Percentiles rank a stretch among this genome's conserved stretches.
Evolutionary conservation across 2,113 vertebrate species (phyloP).

Genomic region (Bettongia penicillata): DNA sequence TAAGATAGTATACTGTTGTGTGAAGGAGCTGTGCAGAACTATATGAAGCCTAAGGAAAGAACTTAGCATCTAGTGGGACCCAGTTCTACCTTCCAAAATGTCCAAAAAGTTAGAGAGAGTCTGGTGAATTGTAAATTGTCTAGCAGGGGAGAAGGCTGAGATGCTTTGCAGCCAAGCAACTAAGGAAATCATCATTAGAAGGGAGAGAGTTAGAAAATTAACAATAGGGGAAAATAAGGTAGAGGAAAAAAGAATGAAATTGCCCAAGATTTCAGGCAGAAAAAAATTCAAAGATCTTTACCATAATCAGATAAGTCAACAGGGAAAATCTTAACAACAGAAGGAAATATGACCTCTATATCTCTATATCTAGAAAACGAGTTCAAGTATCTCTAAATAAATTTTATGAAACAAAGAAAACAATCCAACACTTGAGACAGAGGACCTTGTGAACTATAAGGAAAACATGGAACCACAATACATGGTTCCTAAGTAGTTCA

Average conservation of each 20-base stretch:
- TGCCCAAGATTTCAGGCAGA: background rate
- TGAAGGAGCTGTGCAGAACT: background rate
- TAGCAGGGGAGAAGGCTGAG: background rate
- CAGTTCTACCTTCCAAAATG: background rate
- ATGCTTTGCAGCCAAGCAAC: background rate
- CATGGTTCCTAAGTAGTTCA: background rate
- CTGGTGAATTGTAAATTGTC: background rate
- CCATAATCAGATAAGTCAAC: background rate
- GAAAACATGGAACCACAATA: background rate
- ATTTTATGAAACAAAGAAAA: background rate
- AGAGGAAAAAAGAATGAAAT: background rate
- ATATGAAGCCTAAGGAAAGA: background rate
- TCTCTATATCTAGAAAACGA: background rate
- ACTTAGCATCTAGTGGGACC: background rate
- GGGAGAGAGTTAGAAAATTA: background rate
- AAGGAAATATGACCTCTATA: background rate
- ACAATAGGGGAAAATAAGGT: background rate
- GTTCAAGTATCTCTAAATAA: background rate
- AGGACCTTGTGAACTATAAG: background rate
- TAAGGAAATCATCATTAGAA: background rate
- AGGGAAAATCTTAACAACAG: background rate
- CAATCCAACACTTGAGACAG: background rate
- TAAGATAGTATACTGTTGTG: background rate
- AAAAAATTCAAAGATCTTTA: background rate
- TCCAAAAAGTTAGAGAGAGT: background rate